Evolutionary conservation across 2,888 invertebrate species (phyloP).

Genomic region (Drosophila meridionalis): DNA sequence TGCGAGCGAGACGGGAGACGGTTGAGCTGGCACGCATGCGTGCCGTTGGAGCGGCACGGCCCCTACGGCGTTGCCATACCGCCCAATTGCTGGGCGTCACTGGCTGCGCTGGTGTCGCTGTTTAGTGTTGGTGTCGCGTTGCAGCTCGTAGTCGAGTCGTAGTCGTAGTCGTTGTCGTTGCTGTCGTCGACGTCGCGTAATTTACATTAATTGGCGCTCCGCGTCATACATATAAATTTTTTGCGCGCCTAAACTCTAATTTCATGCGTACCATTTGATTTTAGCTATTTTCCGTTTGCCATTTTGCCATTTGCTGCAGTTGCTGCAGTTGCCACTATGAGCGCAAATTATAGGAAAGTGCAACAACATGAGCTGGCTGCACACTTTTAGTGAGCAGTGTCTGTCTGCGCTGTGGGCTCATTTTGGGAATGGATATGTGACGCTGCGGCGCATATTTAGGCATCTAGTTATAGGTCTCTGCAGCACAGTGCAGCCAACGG

Average conservation of each 20-base stretch:
- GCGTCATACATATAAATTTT: conserved; percentile 78
- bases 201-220: conserved; percentile 80
- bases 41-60: conserved; percentile 39
- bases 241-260: conserved; percentile 77
- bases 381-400: conserved; percentile 33
- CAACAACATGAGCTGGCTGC: conserved; percentile 27
- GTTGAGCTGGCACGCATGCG: conserved; percentile 48
- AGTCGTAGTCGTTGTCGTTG: conserved; percentile 52
- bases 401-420: conserved; percentile 39
- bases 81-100: conserved; percentile 61
- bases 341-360: conserved; percentile 66
- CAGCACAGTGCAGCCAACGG: conserved; percentile 56
- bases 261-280: conserved; percentile 81
- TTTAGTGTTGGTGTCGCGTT: conserved; percentile 53
- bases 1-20: conserved; percentile 4
- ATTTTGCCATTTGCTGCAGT: not conserved
- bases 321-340: conserved; percentile 43
- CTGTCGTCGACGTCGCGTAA: conserved; percentile 74
- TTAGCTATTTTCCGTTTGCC: conserved; percentile 34
- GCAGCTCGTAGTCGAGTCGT: conserved; percentile 25
- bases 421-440: conserved; percentile 39
- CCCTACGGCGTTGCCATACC: conserved; percentile 77
- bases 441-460: conserved; percentile 58
- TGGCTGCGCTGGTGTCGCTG: conserved; percentile 28
- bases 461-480: conserved; percentile 67